Evolutionary conservation across 1,140 invertebrate genomes (phyloP), one percentile per base, ranked within the genome.

Genomic region (Drosophila paulistorum): DNA sequence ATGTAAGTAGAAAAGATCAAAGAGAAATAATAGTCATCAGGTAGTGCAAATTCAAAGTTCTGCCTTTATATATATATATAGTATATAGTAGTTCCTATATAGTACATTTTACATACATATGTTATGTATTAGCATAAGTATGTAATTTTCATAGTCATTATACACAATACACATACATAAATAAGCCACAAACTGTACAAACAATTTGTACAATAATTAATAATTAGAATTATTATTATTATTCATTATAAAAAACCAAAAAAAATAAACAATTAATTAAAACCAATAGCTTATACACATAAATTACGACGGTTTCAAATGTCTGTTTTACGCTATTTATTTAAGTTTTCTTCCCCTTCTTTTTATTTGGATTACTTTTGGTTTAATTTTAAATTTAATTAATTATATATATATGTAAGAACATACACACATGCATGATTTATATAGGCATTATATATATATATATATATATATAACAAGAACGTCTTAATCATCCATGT

Each of bases 301-400:
- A 78, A 85, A 82, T 79, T 87, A 87, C 82, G 82, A 86, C 82
- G 82, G 82, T 87, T 86, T 86, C 62, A 79, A 73, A 86, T 87
- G 77, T 82, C 67, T 68, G 37, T 55, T 57, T 65, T 82, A 81
- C 71, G 75, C 74, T 77, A 84, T 85, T 81, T 68, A 64, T 74
- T 80, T 65, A 65, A 73, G 59, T 6, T 5, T 61, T 37, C 10
- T 39, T 7, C 51, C 48, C 30, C 35, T 7, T 70, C 61, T n/a
- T 9, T 35, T 58, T 68, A 55, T n/a, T 68, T 68, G 30, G 20
- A 58, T 58, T 14, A 30, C 5, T 30, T 30, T 30, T 30, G 30
- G 37, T 63, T 51, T 35, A 45, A 57, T 55, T 67, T 74, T 35
- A 51, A 48, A 75, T 68, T 75, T 74, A 39, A 23, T 74, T 79